Percentiles rank a stretch among this genome's conserved stretches.
These are phyloP conservation scores for Sinohyriopsis cumingii DNA, from an alignment of 2,888 invertebrate genomes.

Conservation along the genomic window DNA sequence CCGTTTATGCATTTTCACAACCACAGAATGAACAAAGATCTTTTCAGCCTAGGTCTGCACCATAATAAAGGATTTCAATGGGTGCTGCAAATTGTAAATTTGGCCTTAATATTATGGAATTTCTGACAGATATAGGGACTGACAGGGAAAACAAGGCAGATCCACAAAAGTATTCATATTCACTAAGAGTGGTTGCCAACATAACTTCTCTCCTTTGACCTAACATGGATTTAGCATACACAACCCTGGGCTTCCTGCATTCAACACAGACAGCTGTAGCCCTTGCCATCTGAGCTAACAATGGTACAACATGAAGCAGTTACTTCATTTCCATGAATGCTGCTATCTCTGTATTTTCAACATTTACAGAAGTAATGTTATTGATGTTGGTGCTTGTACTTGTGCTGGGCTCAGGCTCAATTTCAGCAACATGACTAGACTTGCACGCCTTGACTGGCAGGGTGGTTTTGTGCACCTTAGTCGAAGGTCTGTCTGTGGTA, in stretches of 20 bases:
- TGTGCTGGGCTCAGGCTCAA: no score
- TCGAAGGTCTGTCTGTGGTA: conserved; percentile 15
- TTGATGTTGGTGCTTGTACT: no score
- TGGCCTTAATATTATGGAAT: conserved; percentile 1
- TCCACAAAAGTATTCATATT: conserved; percentile 12
- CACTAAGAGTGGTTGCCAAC: conserved; percentile 4
- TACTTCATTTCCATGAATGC: no score
- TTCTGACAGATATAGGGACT: background rate
- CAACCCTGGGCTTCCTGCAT: conserved; percentile 8
- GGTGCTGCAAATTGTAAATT: conserved; percentile 2
- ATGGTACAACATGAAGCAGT: background rate
- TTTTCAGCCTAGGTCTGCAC: conserved; percentile 6
- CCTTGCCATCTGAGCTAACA: conserved; percentile 4
- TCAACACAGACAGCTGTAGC: conserved; percentile 6
- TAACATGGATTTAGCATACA: conserved; percentile 5
- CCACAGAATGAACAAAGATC: conserved; percentile 10
- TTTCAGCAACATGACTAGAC: no score
- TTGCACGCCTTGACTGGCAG: no score
- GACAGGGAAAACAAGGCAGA: conserved; percentile 6
- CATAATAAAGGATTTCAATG: conserved; percentile 7
- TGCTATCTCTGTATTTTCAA: no score
- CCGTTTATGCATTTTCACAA: background rate
- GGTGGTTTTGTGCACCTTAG: background rate
- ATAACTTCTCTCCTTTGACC: conserved; percentile 5
- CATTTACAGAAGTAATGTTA: no score